Evolutionary conservation across 2,888 invertebrate genomes (phyloP), one percentile per base, ranked within the genome.

Genomic region (Eutolmus rufibarbis): DNA sequence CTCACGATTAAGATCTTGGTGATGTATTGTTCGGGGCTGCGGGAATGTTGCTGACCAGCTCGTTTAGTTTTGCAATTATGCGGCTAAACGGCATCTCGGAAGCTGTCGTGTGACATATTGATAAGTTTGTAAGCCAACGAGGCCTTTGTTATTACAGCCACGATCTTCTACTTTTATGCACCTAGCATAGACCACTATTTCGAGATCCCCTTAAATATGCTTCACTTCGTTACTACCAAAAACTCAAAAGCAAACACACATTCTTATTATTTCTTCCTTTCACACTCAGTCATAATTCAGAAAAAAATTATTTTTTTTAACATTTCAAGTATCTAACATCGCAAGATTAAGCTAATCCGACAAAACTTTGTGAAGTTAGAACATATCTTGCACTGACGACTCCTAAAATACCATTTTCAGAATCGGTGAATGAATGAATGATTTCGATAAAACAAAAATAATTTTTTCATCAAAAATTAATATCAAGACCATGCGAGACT

Each of bases 1-100:
- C 81, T 79, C 34, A 81, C 84, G 88, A 88, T 88, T 88, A 86
- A 82, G 87, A 88, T 88, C 88, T 79, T 23, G 77, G 88, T 88
- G 88, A 88, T 88, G 88, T 88, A 88, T 88, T 88, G 88, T 88
- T 88, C 43, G 43, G 77, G 34, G 86, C 43, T 88, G 85, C 84
- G 86, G 81, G 86, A 81, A 79, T 87, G 87, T 87, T 87, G 87
- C 87, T 81, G 66, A 37, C 84, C 88, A 88, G 78, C 87, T 88
- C 82, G 88, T 87, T 88, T 88, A 88, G 84, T 88, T 88, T 88
- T 88, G 88, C 88, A 88, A 88, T 88, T 88, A 88, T 87, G 87
- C 77, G 86, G 87, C 88, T 88, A 88, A 88, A 88, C 87, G 88
- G 88, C 88, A 88, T 88, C 88, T 88, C 88, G 88, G 88, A 88